Percentiles rank a stretch among this genome's conserved stretches.
These are phyloP conservation scores for Geococcyx californianus DNA, from an alignment of 2,113 vertebrate genomes.

Conservation along the genomic window DNA sequence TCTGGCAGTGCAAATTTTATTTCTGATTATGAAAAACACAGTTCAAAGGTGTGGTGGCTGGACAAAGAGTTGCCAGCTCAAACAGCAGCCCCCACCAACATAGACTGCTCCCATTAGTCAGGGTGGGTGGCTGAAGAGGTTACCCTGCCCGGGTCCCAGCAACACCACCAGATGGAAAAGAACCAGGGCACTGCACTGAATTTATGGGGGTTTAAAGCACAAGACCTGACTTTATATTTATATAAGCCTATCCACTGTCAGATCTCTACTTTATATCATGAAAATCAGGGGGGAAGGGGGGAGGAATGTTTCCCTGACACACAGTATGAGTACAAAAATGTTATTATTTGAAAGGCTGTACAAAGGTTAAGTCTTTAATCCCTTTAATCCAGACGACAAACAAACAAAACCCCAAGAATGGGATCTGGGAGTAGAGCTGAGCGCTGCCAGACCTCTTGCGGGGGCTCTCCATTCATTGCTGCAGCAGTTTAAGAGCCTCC, in stretches of 20 bases:
- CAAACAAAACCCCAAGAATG: constrained; percentile 47
- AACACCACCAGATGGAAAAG: accelerated
- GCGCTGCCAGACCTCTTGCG: background rate
- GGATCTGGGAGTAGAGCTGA: background rate
- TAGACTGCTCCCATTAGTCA: accelerated
- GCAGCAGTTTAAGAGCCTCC: background rate
- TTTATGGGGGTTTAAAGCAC: background rate
- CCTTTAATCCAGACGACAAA: constrained; percentile 53
- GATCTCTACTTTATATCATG: background rate
- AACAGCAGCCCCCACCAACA: background rate
- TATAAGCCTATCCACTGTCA: background rate
- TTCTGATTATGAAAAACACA: background rate
- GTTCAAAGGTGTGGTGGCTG: accelerated
- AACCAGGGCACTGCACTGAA: background rate
- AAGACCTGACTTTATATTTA: background rate
- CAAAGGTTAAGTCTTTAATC: constrained; percentile 69
- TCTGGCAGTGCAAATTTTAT: background rate
- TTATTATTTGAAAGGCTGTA: constrained; percentile 48
- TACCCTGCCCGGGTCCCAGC: background rate
- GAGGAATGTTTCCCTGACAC: background rate
- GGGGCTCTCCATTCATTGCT: background rate
- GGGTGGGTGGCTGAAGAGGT: background rate
- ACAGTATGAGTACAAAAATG: background rate
- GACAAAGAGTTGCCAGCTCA: background rate
- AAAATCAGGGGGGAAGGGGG: background rate